A percentile compares a stretch with the other conserved stretches of the same genome.
These are phyloP conservation scores for Engystomops pustulosus DNA, from an alignment of 2,113 vertebrate genomes.

Conservation along the genomic window DNA sequence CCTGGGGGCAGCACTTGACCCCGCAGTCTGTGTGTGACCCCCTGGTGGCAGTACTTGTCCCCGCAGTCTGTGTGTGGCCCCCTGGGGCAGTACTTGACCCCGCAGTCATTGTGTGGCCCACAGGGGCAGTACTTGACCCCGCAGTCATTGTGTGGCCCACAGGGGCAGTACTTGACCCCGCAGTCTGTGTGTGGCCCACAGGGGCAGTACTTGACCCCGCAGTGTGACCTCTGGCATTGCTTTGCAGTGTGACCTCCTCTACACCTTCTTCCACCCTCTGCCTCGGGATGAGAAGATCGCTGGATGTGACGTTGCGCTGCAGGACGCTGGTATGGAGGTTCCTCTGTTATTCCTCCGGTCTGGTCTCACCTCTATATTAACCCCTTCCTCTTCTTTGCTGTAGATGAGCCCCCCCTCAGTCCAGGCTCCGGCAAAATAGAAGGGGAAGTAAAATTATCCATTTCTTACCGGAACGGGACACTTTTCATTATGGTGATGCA, in stretches of 20 bases:
- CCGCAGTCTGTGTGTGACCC: too few species aligned
- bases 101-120: too few species aligned
- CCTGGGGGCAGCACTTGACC: too few species aligned
- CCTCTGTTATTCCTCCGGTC: too few species aligned
- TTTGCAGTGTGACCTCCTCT: slow-evolving; percentile 94
- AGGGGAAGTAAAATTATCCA: slow-evolving; percentile 94
- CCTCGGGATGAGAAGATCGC: slow-evolving; percentile 94
- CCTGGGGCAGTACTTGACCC: too few species aligned
- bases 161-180: too few species aligned
- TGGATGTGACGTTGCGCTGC: slow-evolving; percentile 82
- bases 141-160: too few species aligned
- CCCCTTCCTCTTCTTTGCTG: background rate
- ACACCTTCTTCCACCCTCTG: slow-evolving; percentile 97
- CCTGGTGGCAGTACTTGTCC: too few species aligned
- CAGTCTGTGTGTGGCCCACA: too few species aligned
- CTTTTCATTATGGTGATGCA: slow-evolving; percentile 99
- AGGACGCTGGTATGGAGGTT: slow-evolving; percentile 75
- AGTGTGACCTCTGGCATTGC: background rate
- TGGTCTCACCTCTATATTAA: background rate
- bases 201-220: too few species aligned
- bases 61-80: too few species aligned
- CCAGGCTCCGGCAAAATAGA: slow-evolving; percentile 88
- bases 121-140: too few species aligned
- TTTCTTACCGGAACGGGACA: slow-evolving; percentile 94
- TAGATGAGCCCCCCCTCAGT: slow-evolving; percentile 77